Evolutionary conservation across 2,888 invertebrate genomes (phyloP).

Genomic region (Ramazzottius varieornatus): DNA sequence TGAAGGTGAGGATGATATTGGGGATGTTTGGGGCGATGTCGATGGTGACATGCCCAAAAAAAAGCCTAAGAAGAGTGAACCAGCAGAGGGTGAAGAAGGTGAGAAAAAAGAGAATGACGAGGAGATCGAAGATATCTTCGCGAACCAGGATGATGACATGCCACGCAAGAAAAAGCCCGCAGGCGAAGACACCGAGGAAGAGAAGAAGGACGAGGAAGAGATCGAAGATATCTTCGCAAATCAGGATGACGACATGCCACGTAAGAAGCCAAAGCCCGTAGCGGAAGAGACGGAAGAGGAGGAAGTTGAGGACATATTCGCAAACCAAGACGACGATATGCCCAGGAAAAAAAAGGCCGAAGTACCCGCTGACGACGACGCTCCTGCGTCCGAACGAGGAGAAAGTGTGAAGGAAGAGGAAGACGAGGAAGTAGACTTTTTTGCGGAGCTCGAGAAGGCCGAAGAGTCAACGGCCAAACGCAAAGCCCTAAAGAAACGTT

Average conservation of each 20-base stretch:
- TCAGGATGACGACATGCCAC: not conserved
- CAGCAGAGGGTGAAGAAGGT: not conserved
- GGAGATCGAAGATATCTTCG: not conserved
- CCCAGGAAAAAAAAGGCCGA: slow-evolving; percentile 2
- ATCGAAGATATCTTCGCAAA: slow-evolving; percentile 6
- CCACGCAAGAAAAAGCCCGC: slow-evolving; percentile 4
- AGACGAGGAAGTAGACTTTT: slow-evolving; percentile 16
- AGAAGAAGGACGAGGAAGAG: slow-evolving; percentile 8
- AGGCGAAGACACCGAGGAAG: slow-evolving; percentile 5
- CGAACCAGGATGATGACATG: not conserved
- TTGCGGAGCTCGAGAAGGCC: slow-evolving; percentile 18
- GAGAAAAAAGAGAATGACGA: too few relatives aligned
- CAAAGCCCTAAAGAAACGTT: slow-evolving; percentile 16
- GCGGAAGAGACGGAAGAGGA: not conserved
- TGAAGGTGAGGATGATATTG: not conserved
- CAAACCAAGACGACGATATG: not conserved
- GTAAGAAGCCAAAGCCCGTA: not conserved
- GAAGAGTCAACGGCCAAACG: slow-evolving; percentile 17
- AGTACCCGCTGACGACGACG: not conserved
- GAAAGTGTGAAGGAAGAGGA: slow-evolving; percentile 10
- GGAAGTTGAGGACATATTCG: not conserved
- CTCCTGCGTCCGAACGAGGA: not conserved
- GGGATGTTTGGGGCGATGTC: not conserved
- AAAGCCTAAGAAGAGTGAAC: not conserved
- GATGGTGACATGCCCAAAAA: not conserved